Percentiles rank a stretch among this genome's conserved stretches.
Conservation (phyloP, 2,113 vertebrate genomes). For the Pachyramphus minor region DNA sequence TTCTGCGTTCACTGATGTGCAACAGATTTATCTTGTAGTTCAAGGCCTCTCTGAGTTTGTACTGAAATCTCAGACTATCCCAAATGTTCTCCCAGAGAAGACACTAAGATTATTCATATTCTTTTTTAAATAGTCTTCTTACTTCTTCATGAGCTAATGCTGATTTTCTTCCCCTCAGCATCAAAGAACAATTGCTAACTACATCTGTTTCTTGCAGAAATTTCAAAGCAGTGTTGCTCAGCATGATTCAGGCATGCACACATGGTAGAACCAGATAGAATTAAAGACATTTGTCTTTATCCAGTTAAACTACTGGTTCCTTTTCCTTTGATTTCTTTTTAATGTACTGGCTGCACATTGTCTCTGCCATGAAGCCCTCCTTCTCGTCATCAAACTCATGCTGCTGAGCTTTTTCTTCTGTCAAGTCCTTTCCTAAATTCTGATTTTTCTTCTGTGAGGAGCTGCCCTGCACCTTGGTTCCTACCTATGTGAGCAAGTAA, state of each 20-base stretch:
- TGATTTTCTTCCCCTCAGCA: neutral
- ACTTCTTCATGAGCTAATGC: neutral
- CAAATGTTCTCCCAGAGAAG: neutral
- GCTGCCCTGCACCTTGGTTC: neutral
- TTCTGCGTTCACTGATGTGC: slow-evolving; percentile 2
- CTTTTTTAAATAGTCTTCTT: neutral
- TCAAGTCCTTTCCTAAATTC: neutral
- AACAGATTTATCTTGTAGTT: neutral
- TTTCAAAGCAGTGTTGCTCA: neutral
- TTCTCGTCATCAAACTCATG: neutral
- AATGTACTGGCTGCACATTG: neutral
- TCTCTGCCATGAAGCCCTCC: neutral
- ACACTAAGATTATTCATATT: neutral
- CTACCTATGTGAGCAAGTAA: neutral
- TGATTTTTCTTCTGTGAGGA: neutral
- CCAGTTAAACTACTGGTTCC: neutral
- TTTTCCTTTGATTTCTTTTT: slow-evolving; percentile 1
- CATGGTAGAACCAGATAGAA: neutral
- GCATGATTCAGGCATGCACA: neutral
- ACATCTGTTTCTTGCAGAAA: neutral
- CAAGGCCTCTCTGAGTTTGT: neutral
- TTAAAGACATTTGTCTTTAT: neutral
- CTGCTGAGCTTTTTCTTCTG: neutral
- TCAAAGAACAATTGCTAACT: neutral
- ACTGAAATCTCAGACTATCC: neutral